Evolutionary conservation across 1,140 invertebrate species (phyloP).

Genomic region (Venturia canescens): DNA sequence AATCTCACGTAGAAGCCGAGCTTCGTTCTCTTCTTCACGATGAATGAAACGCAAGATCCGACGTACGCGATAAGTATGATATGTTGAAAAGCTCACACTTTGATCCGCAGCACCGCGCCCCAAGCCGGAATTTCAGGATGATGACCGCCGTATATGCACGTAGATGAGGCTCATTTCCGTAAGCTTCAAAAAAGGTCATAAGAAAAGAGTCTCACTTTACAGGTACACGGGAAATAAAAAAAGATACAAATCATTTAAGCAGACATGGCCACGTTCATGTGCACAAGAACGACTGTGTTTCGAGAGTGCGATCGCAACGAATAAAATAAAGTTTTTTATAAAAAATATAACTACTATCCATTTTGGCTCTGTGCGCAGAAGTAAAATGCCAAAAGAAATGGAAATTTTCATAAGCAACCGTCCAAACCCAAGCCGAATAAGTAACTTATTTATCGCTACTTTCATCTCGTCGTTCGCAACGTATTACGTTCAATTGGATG

Average conservation of each 20-base stretch:
- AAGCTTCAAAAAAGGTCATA: not conserved
- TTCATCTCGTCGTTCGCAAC: constrained; percentile 24
- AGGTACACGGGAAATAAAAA: too few relatives aligned
- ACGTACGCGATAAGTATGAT: constrained; percentile 19
- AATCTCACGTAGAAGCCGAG: not conserved
- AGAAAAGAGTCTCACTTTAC: not conserved
- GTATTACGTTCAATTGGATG: constrained; percentile 33
- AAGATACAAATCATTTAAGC: too few relatives aligned
- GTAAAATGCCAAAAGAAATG: not conserved
- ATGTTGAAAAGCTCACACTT: not conserved
- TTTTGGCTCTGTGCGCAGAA: not conserved
- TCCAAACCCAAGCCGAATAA: not conserved
- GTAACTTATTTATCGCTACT: not conserved
- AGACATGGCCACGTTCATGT: too few relatives aligned
- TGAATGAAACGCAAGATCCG: not conserved
- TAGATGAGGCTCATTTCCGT: not conserved
- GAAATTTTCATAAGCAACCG: not conserved
- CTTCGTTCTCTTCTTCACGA: not conserved
- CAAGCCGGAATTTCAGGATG: not conserved
- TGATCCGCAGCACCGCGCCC: not conserved
- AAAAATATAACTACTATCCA: too few relatives aligned
- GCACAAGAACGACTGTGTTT: too few relatives aligned
- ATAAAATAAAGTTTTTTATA: too few relatives aligned
- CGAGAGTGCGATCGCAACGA: too few relatives aligned
- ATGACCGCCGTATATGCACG: not conserved